A percentile compares a stretch with the other conserved stretches of the same genome.
These are phyloP conservation scores for Drosophila guanche DNA, from an alignment of 1,140 invertebrate genomes.

Conservation along the genomic window DNA sequence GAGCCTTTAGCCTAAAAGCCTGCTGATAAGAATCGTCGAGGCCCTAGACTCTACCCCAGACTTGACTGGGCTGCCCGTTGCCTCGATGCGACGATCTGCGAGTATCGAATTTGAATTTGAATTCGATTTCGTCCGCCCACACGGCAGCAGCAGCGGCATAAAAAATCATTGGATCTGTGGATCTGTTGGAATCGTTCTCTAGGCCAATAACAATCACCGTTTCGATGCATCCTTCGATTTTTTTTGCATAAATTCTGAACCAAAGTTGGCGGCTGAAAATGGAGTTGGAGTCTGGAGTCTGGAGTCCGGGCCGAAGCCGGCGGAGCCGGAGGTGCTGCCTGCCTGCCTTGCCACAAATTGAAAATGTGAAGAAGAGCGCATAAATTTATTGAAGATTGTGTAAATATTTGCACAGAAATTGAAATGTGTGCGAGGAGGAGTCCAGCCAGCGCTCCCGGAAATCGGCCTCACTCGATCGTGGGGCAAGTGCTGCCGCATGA, in stretches of 20 bases:
- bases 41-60: conserved; percentile 45
- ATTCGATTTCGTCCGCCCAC: conserved; percentile 78
- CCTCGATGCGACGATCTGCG: too few species aligned
- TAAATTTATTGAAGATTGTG: conserved; percentile 79
- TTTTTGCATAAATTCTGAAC: conserved; percentile 72
- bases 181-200: conserved; percentile 50
- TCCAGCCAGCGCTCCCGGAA: conserved; percentile 18
- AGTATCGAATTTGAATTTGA: conserved; percentile 41
- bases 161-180: conserved; percentile 14
- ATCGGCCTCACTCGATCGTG: neutral
- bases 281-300: too few species aligned
- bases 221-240: conserved; percentile 31
- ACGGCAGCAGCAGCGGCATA: neutral
- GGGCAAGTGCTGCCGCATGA: too few species aligned
- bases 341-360: conserved; percentile 63
- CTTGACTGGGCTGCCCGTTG: conserved; percentile 16
- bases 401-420: conserved; percentile 75
- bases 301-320: neutral
- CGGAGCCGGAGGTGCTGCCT: conserved; percentile 20
- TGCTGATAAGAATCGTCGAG: conserved; percentile 63
- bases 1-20: conserved; percentile 72
- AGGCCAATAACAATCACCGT: conserved; percentile 75
- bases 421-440: conserved; percentile 42
- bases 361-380: conserved; percentile 81
- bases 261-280: too few species aligned